Evolutionary conservation across 1,140 invertebrate species (phyloP), one percentile per base, ranked within the genome.

Genomic region (Eriosoma lanigerum): DNA sequence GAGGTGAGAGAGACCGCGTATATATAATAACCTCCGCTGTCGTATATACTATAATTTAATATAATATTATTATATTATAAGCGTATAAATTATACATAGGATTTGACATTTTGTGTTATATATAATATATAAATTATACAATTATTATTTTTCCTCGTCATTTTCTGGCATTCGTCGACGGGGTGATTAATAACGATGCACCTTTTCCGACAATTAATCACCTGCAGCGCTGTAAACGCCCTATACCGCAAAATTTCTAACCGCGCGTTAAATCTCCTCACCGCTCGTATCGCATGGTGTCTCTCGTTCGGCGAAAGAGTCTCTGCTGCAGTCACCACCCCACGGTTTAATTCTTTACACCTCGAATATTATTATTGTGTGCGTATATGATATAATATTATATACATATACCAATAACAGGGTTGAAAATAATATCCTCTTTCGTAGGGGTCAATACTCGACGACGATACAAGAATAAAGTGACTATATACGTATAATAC

Each of bases 171-270:
- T 15, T 15, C 3, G 54, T 56, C 58, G n/a, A 46, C 64, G 66
- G 17, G 13, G 66, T 68, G 44, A 68, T 68, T 68, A 68, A 68
- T 68, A 68, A 68, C 66, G n/a, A n/a, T n/a, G 15, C 66, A 68
- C 66, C 66, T 68, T 68, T 48, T 46, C 13, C 21, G 44, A 68
- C 66, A 38, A 68, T 68, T 68, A 68, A 46, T 46, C 66, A 38
- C 66, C 21, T 0, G 32, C 32, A 38, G 32, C 32, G 8, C 4
- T 1, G 9, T 15, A 13, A 8, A 48, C 38, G 0, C 64, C 64
- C 38, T 0, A n/a, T n/a, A n/a, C 29, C 29, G 13, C 5, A 48
- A 48, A 13, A 48, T 15, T 15, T 13, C 10, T 15, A 32, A 32
- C n/a, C 64, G 32, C 64, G 32, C 15, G 12, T 68, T 68, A 17